These are phyloP conservation scores for Xylota segnis DNA, from an alignment of 2,888 invertebrate species.

Conservation along the genomic window DNA sequence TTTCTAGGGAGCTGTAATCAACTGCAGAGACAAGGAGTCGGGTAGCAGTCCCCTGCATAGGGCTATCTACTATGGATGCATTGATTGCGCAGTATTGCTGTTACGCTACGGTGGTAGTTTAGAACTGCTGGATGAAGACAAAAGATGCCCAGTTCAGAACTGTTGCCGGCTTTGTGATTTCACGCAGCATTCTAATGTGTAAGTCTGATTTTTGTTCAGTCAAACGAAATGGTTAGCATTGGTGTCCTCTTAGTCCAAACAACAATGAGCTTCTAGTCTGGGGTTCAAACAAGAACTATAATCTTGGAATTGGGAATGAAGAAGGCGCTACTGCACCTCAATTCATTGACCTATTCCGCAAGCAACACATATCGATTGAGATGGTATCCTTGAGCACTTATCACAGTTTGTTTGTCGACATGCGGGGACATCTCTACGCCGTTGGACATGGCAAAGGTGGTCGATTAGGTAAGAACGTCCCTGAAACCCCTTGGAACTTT, in stretches of 20 bases:
- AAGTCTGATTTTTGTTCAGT: slow-evolving; percentile 28
- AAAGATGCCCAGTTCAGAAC: slow-evolving; percentile 81
- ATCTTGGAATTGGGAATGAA: slow-evolving; percentile 90
- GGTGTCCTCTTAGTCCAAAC: slow-evolving; percentile 79
- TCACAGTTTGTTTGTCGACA: slow-evolving; percentile 83
- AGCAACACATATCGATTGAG: slow-evolving; percentile 86
- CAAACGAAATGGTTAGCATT: not conserved
- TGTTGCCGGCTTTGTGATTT: slow-evolving; percentile 84
- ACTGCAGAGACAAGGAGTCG: slow-evolving; percentile 84
- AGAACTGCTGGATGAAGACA: slow-evolving; percentile 82
- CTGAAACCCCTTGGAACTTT: not conserved
- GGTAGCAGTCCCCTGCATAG: slow-evolving; percentile 92
- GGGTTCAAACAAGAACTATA: slow-evolving; percentile 94
- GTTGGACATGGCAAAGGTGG: slow-evolving; percentile 94
- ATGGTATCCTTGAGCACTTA: slow-evolving; percentile 85
- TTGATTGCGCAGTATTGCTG: slow-evolving; percentile 89
- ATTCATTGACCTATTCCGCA: slow-evolving; percentile 88
- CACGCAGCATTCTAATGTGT: slow-evolving; percentile 54
- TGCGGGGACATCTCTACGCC: slow-evolving; percentile 86
- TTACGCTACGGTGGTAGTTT: slow-evolving; percentile 87
- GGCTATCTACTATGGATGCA: slow-evolving; percentile 92
- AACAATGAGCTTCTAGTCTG: slow-evolving; percentile 90
- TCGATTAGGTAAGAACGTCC: slow-evolving; percentile 87
- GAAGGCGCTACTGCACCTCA: slow-evolving; percentile 88
- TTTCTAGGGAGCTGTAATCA: slow-evolving; percentile 81